Conservation (phyloP, 2,888 invertebrate species). For the Drosophila pseudotakahashii region DNA sequence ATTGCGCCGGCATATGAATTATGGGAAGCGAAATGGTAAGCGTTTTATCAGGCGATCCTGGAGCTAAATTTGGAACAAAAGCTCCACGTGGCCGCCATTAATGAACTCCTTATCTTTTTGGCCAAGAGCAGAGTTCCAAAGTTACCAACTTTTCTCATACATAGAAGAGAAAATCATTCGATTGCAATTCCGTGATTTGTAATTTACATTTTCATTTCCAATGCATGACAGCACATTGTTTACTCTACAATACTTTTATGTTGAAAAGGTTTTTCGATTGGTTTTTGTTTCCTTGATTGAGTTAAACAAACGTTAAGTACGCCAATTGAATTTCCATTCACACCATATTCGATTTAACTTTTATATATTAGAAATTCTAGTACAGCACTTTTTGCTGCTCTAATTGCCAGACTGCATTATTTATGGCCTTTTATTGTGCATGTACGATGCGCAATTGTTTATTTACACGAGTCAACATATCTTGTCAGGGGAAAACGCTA, state of each 20-base stretch:
- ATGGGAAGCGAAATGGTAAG: slow-evolving; percentile 44
- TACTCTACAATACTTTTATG: slow-evolving; percentile 9
- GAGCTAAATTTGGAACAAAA: not conserved
- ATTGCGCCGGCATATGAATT: slow-evolving; percentile 59
- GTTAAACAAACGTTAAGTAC: slow-evolving; percentile 42
- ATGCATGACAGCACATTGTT: slow-evolving; percentile 34
- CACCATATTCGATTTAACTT: slow-evolving; percentile 49
- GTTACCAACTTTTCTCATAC: not conserved
- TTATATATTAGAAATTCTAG: slow-evolving; percentile 36
- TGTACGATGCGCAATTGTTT: slow-evolving; percentile 39
- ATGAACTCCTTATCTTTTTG: slow-evolving; percentile 20
- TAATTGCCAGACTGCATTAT: slow-evolving; percentile 66
- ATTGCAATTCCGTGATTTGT: slow-evolving; percentile 19
- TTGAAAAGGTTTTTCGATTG: slow-evolving; percentile 6
- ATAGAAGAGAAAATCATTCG: not conserved
- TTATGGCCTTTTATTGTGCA: slow-evolving; percentile 48
- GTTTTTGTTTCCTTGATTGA: slow-evolving; percentile 21
- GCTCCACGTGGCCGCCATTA: slow-evolving; percentile 25
- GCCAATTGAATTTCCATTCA: slow-evolving; percentile 54
- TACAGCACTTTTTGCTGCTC: slow-evolving; percentile 27
- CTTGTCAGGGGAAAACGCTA: slow-evolving; percentile 21
- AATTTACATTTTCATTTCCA: slow-evolving; percentile 19
- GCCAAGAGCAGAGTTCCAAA: slow-evolving; percentile 7
- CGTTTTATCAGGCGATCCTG: slow-evolving; percentile 15
- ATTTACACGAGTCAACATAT: slow-evolving; percentile 47